phyloP scores from a whole-genome alignment of 2,113 vertebrate genomes.

The Chunga burmeisteri region DNA sequence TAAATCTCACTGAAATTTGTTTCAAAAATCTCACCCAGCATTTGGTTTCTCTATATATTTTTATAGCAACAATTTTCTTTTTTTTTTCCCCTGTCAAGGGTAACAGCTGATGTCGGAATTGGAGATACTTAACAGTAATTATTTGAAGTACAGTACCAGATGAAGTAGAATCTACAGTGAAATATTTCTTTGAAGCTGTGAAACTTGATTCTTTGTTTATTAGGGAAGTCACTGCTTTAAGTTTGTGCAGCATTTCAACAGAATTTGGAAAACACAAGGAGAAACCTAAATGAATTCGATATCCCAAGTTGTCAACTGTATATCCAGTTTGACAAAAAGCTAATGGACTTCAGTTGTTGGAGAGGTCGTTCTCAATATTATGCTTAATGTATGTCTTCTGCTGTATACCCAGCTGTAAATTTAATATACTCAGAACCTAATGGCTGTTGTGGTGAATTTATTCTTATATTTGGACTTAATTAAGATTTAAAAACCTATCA shows the following conservation, averaged over 20 bases:
- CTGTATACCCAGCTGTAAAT: background rate
- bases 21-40: background rate
- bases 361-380: background rate
- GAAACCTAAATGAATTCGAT: background rate
- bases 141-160: background rate
- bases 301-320: background rate
- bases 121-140: conserved; percentile 8
- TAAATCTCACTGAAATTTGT: background rate
- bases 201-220: conserved; percentile 16
- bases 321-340: background rate
- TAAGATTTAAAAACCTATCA: background rate
- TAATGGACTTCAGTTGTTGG: background rate
- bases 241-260: background rate
- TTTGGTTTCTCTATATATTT: background rate
- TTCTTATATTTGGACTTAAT: background rate
- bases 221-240: background rate
- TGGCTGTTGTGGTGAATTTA: background rate
- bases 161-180: conserved; percentile 22
- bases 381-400: background rate
- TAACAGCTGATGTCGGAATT: conserved; percentile 10
- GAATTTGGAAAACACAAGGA: background rate
- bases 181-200: conserved; percentile 14
- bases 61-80: background rate
- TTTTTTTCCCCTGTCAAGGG: background rate
- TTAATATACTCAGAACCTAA: background rate